Evolutionary conservation across 2,113 vertebrate genomes (phyloP).

Genomic region (Scomber japonicus): DNA sequence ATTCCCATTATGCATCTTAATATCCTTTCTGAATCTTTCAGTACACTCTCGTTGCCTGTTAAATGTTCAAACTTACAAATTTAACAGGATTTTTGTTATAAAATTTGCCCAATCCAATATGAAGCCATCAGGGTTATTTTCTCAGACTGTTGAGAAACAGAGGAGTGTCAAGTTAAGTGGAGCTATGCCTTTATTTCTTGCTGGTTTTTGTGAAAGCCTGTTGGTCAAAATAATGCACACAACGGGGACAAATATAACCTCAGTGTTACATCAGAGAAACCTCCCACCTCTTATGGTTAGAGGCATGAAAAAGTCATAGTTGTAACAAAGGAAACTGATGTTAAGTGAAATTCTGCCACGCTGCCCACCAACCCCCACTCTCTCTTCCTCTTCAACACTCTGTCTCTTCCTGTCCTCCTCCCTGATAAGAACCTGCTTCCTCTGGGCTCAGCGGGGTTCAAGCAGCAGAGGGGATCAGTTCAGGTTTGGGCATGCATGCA

Average conservation of each 20-base stretch:
- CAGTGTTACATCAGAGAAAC: constrained; percentile 3
- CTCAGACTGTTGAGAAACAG: background rate
- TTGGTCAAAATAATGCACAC: background rate
- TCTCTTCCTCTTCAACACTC: constrained; percentile 62
- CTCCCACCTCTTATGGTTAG: background rate
- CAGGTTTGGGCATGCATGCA: constrained; percentile 72
- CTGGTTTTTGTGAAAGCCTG: background rate
- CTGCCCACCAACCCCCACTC: constrained; percentile 51
- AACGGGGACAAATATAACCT: background rate
- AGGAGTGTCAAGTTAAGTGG: too few relatives aligned
- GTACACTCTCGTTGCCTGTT: background rate
- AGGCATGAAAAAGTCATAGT: constrained; percentile 16
- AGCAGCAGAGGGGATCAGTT: constrained; percentile 53
- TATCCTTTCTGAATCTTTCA: background rate
- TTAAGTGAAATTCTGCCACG: constrained; percentile 37
- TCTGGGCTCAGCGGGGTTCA: constrained; percentile 70
- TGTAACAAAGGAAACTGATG: constrained; percentile 49
- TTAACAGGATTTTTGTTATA: too few relatives aligned
- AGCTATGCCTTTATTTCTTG: background rate
- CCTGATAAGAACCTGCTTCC: constrained; percentile 74
- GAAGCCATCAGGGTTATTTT: background rate
- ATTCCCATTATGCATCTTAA: background rate
- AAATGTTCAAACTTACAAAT: too few relatives aligned
- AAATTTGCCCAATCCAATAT: too few relatives aligned
- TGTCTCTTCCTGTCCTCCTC: constrained; percentile 70